phyloP scores from a whole-genome alignment of 2,888 invertebrate genomes.

The Plagodis dolabraria region DNA sequence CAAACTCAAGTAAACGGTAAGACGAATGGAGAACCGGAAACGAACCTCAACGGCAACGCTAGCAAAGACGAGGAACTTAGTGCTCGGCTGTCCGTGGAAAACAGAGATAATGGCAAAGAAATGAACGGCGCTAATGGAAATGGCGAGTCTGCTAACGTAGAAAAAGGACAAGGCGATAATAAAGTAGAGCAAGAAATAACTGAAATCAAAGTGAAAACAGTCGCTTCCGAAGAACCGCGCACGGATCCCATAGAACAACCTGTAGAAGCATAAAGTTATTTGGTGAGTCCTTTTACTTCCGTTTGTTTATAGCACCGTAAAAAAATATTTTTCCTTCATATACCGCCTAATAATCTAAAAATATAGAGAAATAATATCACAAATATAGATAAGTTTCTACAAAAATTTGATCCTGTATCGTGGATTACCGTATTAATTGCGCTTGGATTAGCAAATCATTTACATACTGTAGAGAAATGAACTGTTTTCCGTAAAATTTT shows the following conservation, averaged over 20 bases:
- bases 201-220: slow-evolving; percentile 85
- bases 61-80: slow-evolving; percentile 65
- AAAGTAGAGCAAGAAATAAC: slow-evolving; percentile 59
- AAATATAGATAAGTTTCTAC: no score
- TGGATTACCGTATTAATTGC: no score
- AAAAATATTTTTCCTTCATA: background rate
- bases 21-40: slow-evolving; percentile 59
- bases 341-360: background rate
- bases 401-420: no score
- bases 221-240: slow-evolving; percentile 76
- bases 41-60: slow-evolving; percentile 65
- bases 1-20: slow-evolving; percentile 71
- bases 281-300: slow-evolving; percentile 53
- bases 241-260: slow-evolving; percentile 78
- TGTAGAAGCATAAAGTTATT: slow-evolving; percentile 78
- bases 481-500: no score
- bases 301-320: background rate
- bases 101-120: slow-evolving; percentile 66
- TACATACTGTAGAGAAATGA: no score
- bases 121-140: slow-evolving; percentile 63
- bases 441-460: no score
- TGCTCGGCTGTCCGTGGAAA: slow-evolving; percentile 68
- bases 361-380: no score
- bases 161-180: slow-evolving; percentile 70
- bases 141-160: slow-evolving; percentile 51